Conservation (phyloP, 2,113 vertebrate genomes). For the Mobula birostris region DNA sequence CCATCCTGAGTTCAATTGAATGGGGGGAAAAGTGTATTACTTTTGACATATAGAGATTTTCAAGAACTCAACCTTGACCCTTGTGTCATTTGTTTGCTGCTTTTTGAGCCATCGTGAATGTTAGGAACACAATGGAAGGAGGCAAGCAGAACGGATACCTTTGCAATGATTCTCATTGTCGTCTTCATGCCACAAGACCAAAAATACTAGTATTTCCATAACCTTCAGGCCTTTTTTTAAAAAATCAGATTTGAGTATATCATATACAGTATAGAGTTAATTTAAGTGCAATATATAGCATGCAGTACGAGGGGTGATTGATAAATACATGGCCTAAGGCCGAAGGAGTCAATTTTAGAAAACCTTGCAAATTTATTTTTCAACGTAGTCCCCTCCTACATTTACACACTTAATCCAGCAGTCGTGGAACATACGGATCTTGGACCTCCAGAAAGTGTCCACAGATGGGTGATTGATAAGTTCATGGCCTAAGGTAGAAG, state of each 20-base stretch:
- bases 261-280: no score
- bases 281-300: neutral
- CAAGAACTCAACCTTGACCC: neutral
- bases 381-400: no score
- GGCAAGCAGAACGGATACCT: neutral
- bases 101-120: neutral
- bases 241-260: conserved; percentile 5
- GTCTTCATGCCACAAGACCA: neutral
- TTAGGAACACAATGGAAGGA: neutral
- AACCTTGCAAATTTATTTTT: no score
- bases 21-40: neutral
- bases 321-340: no score
- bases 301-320: neutral
- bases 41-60: neutral
- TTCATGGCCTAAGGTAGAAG: no score
- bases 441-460: no score
- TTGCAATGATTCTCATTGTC: neutral
- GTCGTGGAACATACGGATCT: no score
- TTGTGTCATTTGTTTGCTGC: neutral
- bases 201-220: neutral
- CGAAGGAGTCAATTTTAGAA: no score
- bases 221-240: neutral
- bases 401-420: no score
- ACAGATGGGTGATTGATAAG: no score
- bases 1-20: no score